Evolutionary conservation across 2,113 vertebrate species (phyloP), one percentile per base, ranked within the genome.

Genomic region (Mungos mungo): DNA sequence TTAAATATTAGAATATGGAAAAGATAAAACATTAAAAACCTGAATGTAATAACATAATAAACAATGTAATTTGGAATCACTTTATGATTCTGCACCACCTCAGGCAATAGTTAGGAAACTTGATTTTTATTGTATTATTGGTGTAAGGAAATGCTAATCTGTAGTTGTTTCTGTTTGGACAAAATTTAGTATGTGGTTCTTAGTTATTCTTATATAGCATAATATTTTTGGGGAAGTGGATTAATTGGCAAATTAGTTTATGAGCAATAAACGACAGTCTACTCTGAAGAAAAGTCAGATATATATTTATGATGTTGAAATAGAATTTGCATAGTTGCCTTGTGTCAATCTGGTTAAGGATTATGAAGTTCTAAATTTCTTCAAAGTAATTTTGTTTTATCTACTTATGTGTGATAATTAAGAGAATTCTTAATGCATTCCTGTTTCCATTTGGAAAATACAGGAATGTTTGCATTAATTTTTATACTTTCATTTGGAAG

Each of bases 391-490:
- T 94, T 96, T 92, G 35, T 88, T 95, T 93, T 96, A 93, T 94
- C 6, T 93, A 76, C 74, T 91, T 90, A 90, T 82, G 18, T 47
- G 88, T 95, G 95, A 88, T 10, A 94, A 88, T 66, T 86, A 76
- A 90, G 38, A 60, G 54, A 84, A 85, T 95, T 96, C 63, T 76
- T 60, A 94, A 1, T 76, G 16, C 74, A 88, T 97, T 97, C 97
- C 96, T 97, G 10, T 96, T 96, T 97, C 76, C 71, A 90, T 95
- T 95, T 96, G 91, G 95, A 92, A 96, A 96, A 86, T 97, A 86
- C 13, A 91, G 93, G 84, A 93, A 95, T 97, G 69, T 93, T 97
- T 94, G n/a, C 7, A 69, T 93, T 96, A 52, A 88, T 76, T 94
- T 97, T 97, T 89, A 69, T 97, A 52, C 35, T 95, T 92, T 90